Conservation (phyloP, 2,797 vertebrate species). For the Acestrorhynchus altus region DNA sequence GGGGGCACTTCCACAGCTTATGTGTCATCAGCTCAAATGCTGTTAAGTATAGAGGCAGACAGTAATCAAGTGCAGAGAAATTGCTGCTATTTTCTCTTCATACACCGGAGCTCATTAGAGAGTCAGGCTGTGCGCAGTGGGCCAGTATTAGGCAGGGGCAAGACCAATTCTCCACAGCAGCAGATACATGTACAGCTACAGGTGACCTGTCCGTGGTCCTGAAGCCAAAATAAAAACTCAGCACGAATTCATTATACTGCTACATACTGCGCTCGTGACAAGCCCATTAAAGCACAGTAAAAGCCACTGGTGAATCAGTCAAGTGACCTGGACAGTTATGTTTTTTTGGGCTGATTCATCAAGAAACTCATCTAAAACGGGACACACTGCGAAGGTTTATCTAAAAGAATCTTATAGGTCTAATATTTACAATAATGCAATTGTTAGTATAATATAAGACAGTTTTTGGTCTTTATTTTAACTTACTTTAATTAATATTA, state of each 20-base stretch:
- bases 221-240: conserved; percentile 30
- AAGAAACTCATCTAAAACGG: too few species aligned
- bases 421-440: too few species aligned
- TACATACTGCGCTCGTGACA: neutral
- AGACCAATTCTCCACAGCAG: neutral
- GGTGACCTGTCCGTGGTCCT: conserved; percentile 61
- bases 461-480: too few species aligned
- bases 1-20: neutral
- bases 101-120: conserved; percentile 20
- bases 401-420: too few species aligned
- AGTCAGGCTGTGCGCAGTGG: conserved; percentile 7
- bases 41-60: conserved; percentile 31
- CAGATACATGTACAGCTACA: neutral
- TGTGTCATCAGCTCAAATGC: conserved; percentile 19
- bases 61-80: conserved; percentile 20
- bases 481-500: too few species aligned
- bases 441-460: too few species aligned
- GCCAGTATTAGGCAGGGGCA: neutral
- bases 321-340: too few species aligned
- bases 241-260: neutral
- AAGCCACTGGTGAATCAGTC: too few species aligned
- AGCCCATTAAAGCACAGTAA: too few species aligned
- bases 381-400: too few species aligned
- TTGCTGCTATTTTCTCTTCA: conserved; percentile 42
- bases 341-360: too few species aligned